Evolutionary conservation across 2,113 vertebrate species (phyloP).

Genomic region (Sinocyclocheilus maitianheensis): DNA sequence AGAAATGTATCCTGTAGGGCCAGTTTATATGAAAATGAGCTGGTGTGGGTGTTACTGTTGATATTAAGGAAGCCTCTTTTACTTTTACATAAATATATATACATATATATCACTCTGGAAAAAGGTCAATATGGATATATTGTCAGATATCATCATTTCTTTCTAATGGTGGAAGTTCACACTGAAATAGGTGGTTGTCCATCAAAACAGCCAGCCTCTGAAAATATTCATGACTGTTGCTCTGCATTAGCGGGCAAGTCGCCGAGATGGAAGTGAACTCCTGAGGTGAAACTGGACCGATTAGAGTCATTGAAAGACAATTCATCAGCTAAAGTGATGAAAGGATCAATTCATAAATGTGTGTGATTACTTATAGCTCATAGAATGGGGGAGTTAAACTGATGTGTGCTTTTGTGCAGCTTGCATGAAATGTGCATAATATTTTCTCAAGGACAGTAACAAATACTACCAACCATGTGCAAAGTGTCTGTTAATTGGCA

Average conservation of each 20-base stretch:
- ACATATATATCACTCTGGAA: not conserved
- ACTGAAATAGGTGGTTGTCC: constrained; percentile 30
- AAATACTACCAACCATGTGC: not conserved
- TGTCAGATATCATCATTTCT: constrained; percentile 31
- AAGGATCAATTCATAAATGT: constrained; percentile 33
- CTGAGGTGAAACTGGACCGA: constrained; percentile 42
- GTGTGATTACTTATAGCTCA: constrained; percentile 16
- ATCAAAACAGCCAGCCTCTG: constrained; percentile 24
- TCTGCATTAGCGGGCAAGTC: not conserved
- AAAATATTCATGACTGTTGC: constrained; percentile 45
- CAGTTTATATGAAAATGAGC: constrained; percentile 61
- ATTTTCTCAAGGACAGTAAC: not conserved
- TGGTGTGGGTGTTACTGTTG: constrained; percentile 16
- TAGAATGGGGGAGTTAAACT: not conserved
- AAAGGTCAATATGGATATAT: constrained; percentile 16
- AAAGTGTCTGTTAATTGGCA: not conserved
- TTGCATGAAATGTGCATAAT: not conserved
- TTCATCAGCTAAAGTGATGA: constrained; percentile 14
- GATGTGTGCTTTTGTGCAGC: not conserved
- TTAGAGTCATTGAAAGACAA: constrained; percentile 42
- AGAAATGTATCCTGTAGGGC: constrained; percentile 31
- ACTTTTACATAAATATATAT: constrained; percentile 14
- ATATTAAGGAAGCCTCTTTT: constrained; percentile 28
- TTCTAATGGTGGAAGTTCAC: constrained; percentile 38
- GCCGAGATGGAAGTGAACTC: constrained; percentile 12